These are phyloP conservation scores for Ascidia mentula DNA, from an alignment of 23 tunicate genomes.

Conservation along the genomic window DNA sequence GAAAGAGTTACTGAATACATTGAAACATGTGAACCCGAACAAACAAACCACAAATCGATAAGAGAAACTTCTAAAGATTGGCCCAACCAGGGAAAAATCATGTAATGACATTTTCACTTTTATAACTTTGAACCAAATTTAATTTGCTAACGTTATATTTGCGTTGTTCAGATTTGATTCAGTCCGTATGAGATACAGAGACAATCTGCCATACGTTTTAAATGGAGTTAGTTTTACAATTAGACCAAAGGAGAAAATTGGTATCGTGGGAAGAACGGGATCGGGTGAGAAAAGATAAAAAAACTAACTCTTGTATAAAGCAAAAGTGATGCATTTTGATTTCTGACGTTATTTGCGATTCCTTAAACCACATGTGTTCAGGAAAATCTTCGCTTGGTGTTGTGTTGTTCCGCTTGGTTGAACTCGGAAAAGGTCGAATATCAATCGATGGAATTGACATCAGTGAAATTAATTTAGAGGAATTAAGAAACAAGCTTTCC, in stretches of 20 bases:
- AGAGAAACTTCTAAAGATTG: conserved; percentile 34
- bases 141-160: background rate
- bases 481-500: conserved; percentile 58
- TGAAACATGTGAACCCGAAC: conserved; percentile 38
- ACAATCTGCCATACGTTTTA: conserved; percentile 64
- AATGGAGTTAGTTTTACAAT: conserved; percentile 47
- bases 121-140: background rate
- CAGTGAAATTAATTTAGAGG: conserved; percentile 30
- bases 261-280: conserved; percentile 95
- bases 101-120: conserved; percentile 10
- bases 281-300: conserved; percentile 53
- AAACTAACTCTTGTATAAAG: background rate
- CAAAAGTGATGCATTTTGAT: no score
- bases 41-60: conserved; percentile 18
- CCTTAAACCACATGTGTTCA: conserved; percentile 4
- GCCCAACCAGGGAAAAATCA: conserved; percentile 59
- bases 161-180: conserved; percentile 39
- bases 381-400: conserved; percentile 85
- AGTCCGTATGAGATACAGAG: conserved; percentile 69
- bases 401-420: conserved; percentile 63
- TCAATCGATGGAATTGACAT: conserved; percentile 60
- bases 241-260: conserved; percentile 80
- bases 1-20: conserved; percentile 74
- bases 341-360: no score
- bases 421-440: conserved; percentile 48